These are phyloP conservation scores for Macrosiphum euphorbiae DNA, from an alignment of 2,888 invertebrate genomes.

Conservation along the genomic window DNA sequence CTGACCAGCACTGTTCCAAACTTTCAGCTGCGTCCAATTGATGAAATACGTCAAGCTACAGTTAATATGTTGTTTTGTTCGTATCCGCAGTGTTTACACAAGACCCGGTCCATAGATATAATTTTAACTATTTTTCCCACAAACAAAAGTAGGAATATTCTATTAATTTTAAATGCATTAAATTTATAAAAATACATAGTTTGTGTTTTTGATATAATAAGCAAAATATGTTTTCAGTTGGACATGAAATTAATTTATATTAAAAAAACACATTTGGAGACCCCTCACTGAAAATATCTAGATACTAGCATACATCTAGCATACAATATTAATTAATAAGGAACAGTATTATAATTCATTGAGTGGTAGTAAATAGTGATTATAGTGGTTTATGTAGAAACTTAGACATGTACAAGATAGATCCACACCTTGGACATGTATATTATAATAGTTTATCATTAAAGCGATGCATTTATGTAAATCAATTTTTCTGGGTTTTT, in stretches of 20 bases:
- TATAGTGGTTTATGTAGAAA: neutral
- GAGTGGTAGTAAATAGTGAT: neutral
- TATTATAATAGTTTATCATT: neutral
- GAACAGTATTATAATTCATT: neutral
- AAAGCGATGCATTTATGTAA: neutral
- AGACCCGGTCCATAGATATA: no score
- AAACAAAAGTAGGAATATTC: neutral
- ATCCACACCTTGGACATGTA: neutral
- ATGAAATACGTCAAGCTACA: no score
- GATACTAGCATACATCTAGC: neutral
- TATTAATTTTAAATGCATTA: neutral
- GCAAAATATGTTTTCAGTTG: neutral
- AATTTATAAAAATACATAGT: neutral
- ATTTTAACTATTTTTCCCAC: neutral
- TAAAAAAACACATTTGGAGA: neutral
- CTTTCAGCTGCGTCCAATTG: no score
- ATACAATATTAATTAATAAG: no score
- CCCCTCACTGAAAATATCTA: neutral
- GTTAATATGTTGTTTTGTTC: no score
- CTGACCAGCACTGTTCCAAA: no score
- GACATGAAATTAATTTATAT: neutral
- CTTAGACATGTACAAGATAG: no score
- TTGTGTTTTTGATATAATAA: neutral
- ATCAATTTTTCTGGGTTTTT: neutral
- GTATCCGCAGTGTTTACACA: no score